Percentiles rank a stretch among this genome's conserved stretches.
Evolutionary conservation across 2,888 invertebrate genomes (phyloP).

Genomic region (Tortrix viridana): DNA sequence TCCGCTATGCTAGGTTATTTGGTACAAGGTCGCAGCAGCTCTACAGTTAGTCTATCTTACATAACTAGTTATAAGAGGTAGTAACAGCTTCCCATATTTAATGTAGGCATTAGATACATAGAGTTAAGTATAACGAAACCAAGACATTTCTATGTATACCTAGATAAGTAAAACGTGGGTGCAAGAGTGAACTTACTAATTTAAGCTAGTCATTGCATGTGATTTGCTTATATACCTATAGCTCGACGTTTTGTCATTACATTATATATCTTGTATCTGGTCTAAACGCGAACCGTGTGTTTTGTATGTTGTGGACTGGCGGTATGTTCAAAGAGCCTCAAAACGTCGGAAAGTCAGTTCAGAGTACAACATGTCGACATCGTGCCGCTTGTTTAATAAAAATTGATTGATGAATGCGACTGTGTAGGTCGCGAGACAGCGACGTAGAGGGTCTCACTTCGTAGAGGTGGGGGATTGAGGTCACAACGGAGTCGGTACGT

Average conservation of each 20-base stretch:
- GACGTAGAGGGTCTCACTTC: constrained; percentile 45
- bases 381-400: constrained; percentile 49
- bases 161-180: too few relatives aligned
- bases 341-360: constrained; percentile 25
- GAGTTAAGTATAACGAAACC: too few relatives aligned
- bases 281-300: too few relatives aligned
- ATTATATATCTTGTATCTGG: too few relatives aligned
- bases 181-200: too few relatives aligned
- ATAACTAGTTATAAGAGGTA: constrained; percentile 5
- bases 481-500: constrained; percentile 56
- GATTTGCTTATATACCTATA: too few relatives aligned
- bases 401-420: constrained; percentile 55
- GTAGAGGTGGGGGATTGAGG: constrained; percentile 61
- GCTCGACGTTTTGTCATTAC: too few relatives aligned
- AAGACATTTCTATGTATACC: too few relatives aligned
- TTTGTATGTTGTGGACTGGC: constrained; percentile 25
- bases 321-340: constrained; percentile 43
- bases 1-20: constrained; percentile 51
- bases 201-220: too few relatives aligned
- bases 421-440: constrained; percentile 52
- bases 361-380: constrained; percentile 39
- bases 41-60: constrained; percentile 6
- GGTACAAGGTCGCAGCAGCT: constrained; percentile 51
- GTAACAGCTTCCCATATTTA: too few relatives aligned
- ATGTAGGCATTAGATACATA: too few relatives aligned